Evolutionary conservation across 1,140 invertebrate genomes (phyloP).

Genomic region (Panulirus ornatus): DNA sequence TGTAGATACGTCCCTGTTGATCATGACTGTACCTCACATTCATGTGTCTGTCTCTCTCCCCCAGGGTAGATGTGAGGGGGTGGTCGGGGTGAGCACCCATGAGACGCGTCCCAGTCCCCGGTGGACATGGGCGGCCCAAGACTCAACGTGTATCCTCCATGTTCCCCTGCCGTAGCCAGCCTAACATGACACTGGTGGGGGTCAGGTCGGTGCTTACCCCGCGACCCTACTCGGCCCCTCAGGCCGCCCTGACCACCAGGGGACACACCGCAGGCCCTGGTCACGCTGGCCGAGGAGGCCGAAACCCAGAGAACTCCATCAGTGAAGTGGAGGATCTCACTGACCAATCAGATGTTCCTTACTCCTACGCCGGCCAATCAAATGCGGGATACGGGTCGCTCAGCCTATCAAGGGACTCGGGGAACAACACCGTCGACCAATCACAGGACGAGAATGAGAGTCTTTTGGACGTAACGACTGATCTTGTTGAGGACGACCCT

Average conservation of each 20-base stretch:
- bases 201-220: not conserved
- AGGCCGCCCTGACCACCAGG: not conserved
- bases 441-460: conserved; percentile 1
- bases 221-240: not conserved
- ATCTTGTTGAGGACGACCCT: not conserved
- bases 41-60: not conserved
- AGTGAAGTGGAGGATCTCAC: not conserved
- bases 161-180: not conserved
- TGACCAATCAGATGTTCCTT: not conserved
- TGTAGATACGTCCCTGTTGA: no score
- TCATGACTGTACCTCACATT: not conserved
- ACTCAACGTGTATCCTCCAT: not conserved
- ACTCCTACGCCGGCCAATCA: not conserved
- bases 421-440: not conserved
- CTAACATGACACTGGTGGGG: conserved; percentile 1
- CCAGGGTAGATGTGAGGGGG: not conserved
- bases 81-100: not conserved
- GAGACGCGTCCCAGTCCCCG: not conserved
- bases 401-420: not conserved
- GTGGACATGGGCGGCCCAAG: not conserved
- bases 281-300: not conserved
- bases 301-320: not conserved
- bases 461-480: not conserved
- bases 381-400: not conserved
- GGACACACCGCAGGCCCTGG: not conserved